Evolutionary conservation across 2,797 vertebrate genomes (phyloP), one percentile per base, ranked within the genome.

Genomic region (Pipistrellus pygmaeus): DNA sequence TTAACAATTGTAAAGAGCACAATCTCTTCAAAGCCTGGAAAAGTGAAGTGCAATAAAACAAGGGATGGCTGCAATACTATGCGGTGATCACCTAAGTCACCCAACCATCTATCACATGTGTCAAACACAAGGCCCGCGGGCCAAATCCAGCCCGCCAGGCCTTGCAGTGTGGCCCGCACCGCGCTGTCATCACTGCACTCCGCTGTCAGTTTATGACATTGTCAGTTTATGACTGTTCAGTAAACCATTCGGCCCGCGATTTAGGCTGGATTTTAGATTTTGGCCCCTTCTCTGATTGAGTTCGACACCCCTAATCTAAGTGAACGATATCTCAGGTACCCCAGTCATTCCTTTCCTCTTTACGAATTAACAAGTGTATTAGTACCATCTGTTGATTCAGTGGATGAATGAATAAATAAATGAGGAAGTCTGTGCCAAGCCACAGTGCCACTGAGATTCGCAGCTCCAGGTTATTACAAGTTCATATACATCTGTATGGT

Each of bases 281-380:
- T n/a, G n/a, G n/a, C n/a, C n/a, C n/a, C n/a, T n/a, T n/a, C n/a
- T n/a, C n/a, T n/a, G n/a, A n/a, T n/a, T n/a, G n/a, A n/a, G n/a
- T n/a, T n/a, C n/a, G n/a, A n/a, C n/a, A n/a, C n/a, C n/a, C n/a
- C n/a, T n/a, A n/a, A n/a, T n/a, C 10, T 85, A 68, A 81, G 53
- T 21, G 27, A 60, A 5, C 76, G 30, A 55, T 55, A 85, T 25
- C 32, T 91, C 41, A 76, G 27, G 5, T 30, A 17, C 8, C 20
- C 17, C 1, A 55, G 55, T 80, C 23, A 91, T 96, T 3, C 68
- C 57, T 77, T 75, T 48, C 48, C 23, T 92, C 13, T 91, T 94
- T 20, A 17, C 32, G 87, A 53, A 51, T 83, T 62, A 73, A 62
- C n/a, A 62, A n/a, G 76, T 44, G 17, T 48, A 32, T 76, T 72